phyloP scores from a whole-genome alignment of 2,797 vertebrate species.

The Thamnophis elegans region DNA sequence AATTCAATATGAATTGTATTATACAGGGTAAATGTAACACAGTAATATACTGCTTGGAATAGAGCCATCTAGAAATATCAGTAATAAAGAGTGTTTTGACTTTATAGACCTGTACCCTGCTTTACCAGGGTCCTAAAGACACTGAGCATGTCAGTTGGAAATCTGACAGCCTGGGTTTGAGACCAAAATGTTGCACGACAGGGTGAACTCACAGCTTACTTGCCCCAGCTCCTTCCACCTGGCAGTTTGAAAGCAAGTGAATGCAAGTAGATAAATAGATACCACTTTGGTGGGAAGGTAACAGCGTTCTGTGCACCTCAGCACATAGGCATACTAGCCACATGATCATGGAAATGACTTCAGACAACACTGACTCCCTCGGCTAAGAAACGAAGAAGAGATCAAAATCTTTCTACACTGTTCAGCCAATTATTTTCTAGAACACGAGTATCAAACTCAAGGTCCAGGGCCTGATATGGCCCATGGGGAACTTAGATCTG shows the following conservation, averaged over 20 bases:
- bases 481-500: too few species aligned
- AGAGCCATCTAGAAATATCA: not conserved
- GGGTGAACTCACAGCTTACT: not conserved
- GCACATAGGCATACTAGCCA: not conserved
- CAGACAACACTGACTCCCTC: not conserved
- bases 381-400: not conserved
- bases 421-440: not conserved
- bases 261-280: not conserved
- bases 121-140: not conserved
- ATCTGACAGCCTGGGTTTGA: not conserved
- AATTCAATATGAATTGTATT: not conserved
- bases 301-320: not conserved
- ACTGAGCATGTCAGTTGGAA: not conserved
- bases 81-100: not conserved
- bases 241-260: not conserved
- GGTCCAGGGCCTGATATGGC: too few species aligned
- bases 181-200: not conserved
- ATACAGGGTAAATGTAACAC: not conserved
- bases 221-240: not conserved
- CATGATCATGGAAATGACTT: not conserved
- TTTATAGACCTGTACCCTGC: not conserved
- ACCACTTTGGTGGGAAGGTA: not conserved
- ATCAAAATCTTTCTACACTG: too few species aligned
- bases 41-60: not conserved
- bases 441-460: not conserved